Evolutionary conservation across 2,797 vertebrate species (phyloP), one percentile per base, ranked within the genome.

Genomic region (Fistularia tabacaria): DNA sequence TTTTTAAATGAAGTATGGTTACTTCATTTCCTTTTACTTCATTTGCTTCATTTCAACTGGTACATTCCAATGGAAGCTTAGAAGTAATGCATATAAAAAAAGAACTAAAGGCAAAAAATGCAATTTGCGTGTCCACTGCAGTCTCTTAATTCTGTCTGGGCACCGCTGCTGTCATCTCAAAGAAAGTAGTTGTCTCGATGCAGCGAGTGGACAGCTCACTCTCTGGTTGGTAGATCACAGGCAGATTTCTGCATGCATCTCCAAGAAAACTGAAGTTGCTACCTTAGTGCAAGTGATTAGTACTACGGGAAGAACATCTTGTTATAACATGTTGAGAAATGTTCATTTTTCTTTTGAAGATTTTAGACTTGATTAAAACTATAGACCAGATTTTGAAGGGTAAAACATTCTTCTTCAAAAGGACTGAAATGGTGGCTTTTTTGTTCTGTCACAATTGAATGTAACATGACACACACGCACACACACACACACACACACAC

Each of bases 391-490:
- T 42, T 37, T 36, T 46, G 6, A 47, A 36, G 14, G 36, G 15
- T 41, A n/a, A 52, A 38, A 50, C 46, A 6, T 41, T 59, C 39
- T 7, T 47, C 15, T 43, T 10, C 11, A 13, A 8, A 7, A 0
- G 37, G 9, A 36, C 38, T 39, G 3, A 55, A 60, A 46, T 41
- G 38, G 38, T 38, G 10, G 1, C 7, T 1, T 54, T 62, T 63
- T 12, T 50, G 15, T 41, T 41, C n/a, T 1, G 6, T 11, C 11
- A 55, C 36, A n/a, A 11, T 43, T 7, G 49, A 41, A 25, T 41
- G 1, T 9, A 37, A 6, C 12, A 42, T 13, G n/a, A 14, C 8
- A n/a, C n/a, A 7, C 10, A 45, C 44, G n/a, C 10, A 45, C 13
- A 45, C n/a, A 45, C 44, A 45, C n/a, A 14, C 44, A n/a, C 12